Base-by-base conservation (phyloP, 37 sponge, comb jelly and placozoan genomes). In the Theonella swinhoei region DNA sequence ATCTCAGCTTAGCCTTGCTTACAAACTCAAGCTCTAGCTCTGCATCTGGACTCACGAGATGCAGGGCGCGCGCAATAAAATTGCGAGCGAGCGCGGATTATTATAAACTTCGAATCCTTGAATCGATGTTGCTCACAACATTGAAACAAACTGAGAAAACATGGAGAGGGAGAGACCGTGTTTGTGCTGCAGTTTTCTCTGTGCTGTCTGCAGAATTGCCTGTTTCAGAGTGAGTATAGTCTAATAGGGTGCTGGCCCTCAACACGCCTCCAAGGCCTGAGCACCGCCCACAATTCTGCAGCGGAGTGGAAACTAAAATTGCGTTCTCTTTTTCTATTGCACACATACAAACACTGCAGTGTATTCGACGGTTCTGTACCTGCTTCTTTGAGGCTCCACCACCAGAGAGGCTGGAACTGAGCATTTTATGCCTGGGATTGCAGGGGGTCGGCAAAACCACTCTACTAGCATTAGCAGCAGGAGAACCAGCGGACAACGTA, bases 371-470 rank as follows among this genome's bases (percentile, higher is more conserved):
- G 62, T 69, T 26, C 11, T 86, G 79, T 74, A 72, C 14, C 39
- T 62, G 62, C 35, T 80, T 76, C 30, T 73, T 62, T 32, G 4
- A 24, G 1, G 59, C 35, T 36, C 68, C 86, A 9, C 79, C 78
- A 17, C 74, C 66, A 0, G 85, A 80, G 4, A 77, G 73, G 38
- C 82, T 76, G 23, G 85, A 91, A 34, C 75, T 83, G 26, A 14
- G 64, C 33, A 81, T 88, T 25, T 62, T 94, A 0, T 91, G 91
- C 61, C 29, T 94, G 31, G 95, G 95, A 22, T 28, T 87, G 11
- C 32, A 54, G 20, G 95, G 95, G 25, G 84, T 88, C n/a, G 95
- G 95, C 4, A 94, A 94, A 71, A 90, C 95, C 72, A 88, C 91
- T 22, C 42, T 94, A 22, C 76, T 94, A 33, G 76, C 88, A 14